These are phyloP conservation scores for Bombus turneri DNA, from an alignment of 1,140 invertebrate species.

Conservation along the genomic window DNA sequence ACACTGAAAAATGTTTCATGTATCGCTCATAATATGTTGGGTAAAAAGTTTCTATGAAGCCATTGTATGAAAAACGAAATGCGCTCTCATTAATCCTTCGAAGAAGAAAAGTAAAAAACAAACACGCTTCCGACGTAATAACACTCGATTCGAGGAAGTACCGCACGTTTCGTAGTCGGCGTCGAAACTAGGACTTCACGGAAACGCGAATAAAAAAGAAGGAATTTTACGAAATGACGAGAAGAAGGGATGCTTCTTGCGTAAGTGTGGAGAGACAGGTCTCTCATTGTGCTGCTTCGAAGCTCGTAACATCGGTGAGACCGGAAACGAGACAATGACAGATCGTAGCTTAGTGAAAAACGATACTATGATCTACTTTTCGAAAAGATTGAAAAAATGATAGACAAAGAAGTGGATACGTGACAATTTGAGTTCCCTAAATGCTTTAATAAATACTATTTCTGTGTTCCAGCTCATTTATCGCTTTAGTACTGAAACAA, in stretches of 20 bases:
- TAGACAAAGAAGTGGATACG: neutral
- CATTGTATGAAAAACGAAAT: neutral
- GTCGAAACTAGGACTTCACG: constrained; percentile 15
- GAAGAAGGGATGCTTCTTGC: neutral
- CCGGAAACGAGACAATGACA: constrained; percentile 28
- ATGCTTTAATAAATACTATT: too few species aligned
- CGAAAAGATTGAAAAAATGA: neutral
- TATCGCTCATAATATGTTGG: too few species aligned
- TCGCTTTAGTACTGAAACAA: too few species aligned
- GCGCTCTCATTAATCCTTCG: neutral
- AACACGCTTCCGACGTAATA: neutral
- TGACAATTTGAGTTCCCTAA: neutral
- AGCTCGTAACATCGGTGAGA: constrained; percentile 6
- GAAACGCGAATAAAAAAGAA: constrained; percentile 1
- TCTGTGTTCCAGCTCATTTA: too few species aligned
- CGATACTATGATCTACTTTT: neutral
- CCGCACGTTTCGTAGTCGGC: neutral
- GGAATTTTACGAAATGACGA: constrained; percentile 7
- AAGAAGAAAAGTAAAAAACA: neutral
- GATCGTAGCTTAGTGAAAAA: neutral
- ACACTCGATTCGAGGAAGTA: neutral
- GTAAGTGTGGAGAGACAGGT: neutral
- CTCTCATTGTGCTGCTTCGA: neutral
- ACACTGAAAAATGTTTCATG: neutral
- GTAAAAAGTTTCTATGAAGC: neutral